Evolutionary conservation across 1,140 invertebrate genomes (phyloP).

Genomic region (Neodiprion virginianus): DNA sequence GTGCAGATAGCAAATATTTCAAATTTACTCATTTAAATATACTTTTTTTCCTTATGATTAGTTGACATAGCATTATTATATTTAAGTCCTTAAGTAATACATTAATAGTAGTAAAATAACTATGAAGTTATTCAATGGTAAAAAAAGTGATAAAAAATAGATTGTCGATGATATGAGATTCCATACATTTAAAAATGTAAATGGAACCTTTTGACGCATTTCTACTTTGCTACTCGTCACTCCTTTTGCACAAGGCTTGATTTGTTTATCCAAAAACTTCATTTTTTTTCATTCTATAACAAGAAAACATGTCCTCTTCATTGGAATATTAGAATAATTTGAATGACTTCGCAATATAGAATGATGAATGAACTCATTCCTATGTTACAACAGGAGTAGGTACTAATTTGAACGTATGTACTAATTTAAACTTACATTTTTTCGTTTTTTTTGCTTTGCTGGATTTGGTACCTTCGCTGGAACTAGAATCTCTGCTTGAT

Average conservation of each 20-base stretch:
- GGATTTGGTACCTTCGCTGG: background rate
- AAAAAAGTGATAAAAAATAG: slow-evolving; percentile 1
- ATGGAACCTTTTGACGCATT: background rate
- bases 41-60: background rate
- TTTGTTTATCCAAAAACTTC: background rate
- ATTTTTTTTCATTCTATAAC: background rate
- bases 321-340: background rate
- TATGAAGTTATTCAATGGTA: background rate
- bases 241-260: background rate
- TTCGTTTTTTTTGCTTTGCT: background rate
- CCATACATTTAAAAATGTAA: background rate
- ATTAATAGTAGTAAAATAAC: slow-evolving; percentile 6
- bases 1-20: background rate
- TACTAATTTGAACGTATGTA: background rate
- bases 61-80: background rate
- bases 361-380: background rate
- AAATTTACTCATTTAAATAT: background rate
- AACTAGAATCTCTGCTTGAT: background rate
- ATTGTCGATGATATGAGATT: background rate
- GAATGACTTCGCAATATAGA: too few species aligned
- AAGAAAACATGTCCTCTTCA: background rate
- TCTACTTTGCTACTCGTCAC: background rate
- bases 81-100: background rate
- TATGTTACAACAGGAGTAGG: background rate
- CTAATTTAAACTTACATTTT: background rate